A percentile compares a stretch with the other conserved stretches of the same genome.
Conservation (phyloP, 2,888 invertebrate species). For the Lasius platythorax region DNA sequence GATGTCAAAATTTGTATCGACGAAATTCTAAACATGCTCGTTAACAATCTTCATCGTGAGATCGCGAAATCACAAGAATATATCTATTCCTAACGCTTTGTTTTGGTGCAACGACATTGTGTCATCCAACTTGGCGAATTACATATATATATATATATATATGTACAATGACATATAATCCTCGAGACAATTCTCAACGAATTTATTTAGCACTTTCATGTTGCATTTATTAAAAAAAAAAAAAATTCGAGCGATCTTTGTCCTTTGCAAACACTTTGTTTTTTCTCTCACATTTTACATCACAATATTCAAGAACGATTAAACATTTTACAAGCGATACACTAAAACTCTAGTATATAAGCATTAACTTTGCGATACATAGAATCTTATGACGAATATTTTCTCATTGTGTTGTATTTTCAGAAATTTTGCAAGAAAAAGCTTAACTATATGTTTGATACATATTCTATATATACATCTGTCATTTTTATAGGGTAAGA, state of each 20-base stretch:
- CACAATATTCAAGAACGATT: not conserved
- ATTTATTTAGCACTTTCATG: not conserved
- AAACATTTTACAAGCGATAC: not conserved
- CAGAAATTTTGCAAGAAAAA: not conserved
- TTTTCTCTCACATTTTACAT: not conserved
- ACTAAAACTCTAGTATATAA: not conserved
- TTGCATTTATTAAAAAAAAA: not conserved
- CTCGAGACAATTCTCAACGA: not conserved
- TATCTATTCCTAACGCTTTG: conserved; percentile 71
- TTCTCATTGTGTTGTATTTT: not conserved
- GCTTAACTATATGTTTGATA: not conserved
- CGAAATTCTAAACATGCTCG: not conserved
- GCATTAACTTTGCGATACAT: not conserved
- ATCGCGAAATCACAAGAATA: conserved; percentile 29
- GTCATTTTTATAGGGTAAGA: conserved; percentile 80
- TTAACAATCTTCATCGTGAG: conserved; percentile 26
- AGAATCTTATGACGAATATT: not conserved
- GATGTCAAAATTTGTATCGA: not conserved
- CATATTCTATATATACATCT: conserved; percentile 13
- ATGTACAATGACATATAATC: not conserved
- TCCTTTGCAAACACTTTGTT: not conserved
- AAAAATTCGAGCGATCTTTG: not conserved
- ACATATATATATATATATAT: not conserved
- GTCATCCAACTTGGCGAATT: conserved; percentile 29
- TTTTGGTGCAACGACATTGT: conserved; percentile 70